phyloP scores from a whole-genome alignment of 2,888 invertebrate genomes.

The Agriopis aurantiaria region DNA sequence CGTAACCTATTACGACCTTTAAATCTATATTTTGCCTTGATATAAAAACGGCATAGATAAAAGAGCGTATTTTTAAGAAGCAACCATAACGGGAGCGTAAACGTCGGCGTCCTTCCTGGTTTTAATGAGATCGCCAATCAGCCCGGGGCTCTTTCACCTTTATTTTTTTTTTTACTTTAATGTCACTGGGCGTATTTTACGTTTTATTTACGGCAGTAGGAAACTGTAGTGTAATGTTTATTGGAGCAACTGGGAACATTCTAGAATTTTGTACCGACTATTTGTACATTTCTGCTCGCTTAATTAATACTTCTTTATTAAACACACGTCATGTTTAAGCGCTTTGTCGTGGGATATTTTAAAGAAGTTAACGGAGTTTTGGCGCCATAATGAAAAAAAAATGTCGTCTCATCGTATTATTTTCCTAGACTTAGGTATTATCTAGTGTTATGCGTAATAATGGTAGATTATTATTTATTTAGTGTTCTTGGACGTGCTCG shows the following conservation, averaged over 20 bases:
- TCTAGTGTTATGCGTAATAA: too few relatives aligned
- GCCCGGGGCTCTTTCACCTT: slow-evolving; percentile 49
- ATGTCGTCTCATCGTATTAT: too few relatives aligned
- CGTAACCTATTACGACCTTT: background rate
- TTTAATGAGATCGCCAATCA: slow-evolving; percentile 82
- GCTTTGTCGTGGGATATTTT: too few relatives aligned
- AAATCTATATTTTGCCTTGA: slow-evolving; percentile 32
- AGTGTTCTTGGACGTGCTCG: too few relatives aligned
- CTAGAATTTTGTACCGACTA: background rate
- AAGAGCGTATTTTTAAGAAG: slow-evolving; percentile 45
- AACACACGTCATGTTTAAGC: too few relatives aligned
- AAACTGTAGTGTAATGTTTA: slow-evolving; percentile 13
- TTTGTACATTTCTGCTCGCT: background rate
- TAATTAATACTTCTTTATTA: too few relatives aligned
- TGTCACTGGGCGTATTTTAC: slow-evolving; percentile 37
- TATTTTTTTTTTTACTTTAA: slow-evolving; percentile 43
- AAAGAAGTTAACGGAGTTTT: too few relatives aligned
- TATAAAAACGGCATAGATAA: slow-evolving; percentile 47
- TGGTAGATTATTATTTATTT: too few relatives aligned
- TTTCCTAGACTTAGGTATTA: too few relatives aligned
- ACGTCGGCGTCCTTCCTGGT: slow-evolving; percentile 71
- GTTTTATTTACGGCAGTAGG: slow-evolving; percentile 23
- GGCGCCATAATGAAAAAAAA: too few relatives aligned
- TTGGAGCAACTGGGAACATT: slow-evolving; percentile 9
- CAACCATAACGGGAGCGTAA: slow-evolving; percentile 60